These are phyloP conservation scores for Leucophenga varia DNA, from an alignment of 1,140 invertebrate species.

Conservation along the genomic window DNA sequence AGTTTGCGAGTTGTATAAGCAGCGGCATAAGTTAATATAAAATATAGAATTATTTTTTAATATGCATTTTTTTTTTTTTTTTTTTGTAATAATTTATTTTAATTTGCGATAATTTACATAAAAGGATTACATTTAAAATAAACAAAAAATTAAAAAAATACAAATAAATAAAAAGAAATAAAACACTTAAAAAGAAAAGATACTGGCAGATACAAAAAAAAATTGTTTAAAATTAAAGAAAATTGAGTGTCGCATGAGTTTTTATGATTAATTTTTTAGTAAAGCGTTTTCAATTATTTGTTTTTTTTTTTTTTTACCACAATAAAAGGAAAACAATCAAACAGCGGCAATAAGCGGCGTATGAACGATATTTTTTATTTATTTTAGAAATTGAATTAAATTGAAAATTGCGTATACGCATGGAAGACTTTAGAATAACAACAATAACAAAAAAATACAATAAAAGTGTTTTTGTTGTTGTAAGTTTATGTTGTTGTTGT, in stretches of 20 bases:
- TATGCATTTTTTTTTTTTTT: too few relatives aligned
- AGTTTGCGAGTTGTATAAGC: too few relatives aligned
- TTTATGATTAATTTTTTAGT: slow-evolving; percentile 57
- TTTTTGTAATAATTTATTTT: slow-evolving; percentile 45
- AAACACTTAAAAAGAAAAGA: slow-evolving; percentile 35
- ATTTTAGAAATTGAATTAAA: slow-evolving; percentile 23
- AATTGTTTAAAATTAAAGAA: slow-evolving; percentile 19
- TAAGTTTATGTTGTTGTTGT: too few relatives aligned
- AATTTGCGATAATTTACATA: slow-evolving; percentile 45
- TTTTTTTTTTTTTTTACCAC: slow-evolving; percentile 33
- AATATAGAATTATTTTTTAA: too few relatives aligned
- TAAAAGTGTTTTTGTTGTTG: too few relatives aligned
- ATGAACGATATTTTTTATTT: slow-evolving; percentile 23
- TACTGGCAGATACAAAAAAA: slow-evolving; percentile 21
- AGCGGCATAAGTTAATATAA: too few relatives aligned
- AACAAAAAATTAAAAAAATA: slow-evolving; percentile 9
- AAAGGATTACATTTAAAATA: slow-evolving; percentile 12
- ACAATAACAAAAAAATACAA: too few relatives aligned
- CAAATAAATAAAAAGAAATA: slow-evolving; percentile 19
- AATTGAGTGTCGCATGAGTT: slow-evolving; percentile 55
- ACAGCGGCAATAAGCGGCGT: slow-evolving; percentile 29
- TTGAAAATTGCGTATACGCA: not conserved
- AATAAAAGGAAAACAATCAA: slow-evolving; percentile 9
- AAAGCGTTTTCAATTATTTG: slow-evolving; percentile 40
- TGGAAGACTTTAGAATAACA: too few relatives aligned